Conservation (phyloP, 2,888 invertebrate species). For the Drosophila nr. medialis region DNA sequence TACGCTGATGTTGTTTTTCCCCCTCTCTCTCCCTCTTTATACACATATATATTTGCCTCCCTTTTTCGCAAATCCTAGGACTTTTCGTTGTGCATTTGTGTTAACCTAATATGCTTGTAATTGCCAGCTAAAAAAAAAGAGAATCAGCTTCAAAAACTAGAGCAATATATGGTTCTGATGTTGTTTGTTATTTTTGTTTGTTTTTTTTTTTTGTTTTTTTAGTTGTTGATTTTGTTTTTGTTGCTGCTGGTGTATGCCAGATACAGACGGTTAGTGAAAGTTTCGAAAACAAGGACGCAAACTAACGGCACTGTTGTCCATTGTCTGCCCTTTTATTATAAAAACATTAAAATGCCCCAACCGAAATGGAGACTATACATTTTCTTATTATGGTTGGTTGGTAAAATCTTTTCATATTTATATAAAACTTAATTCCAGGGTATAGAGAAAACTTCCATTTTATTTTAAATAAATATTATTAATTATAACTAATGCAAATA, state of each 20-base stretch:
- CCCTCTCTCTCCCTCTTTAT: not conserved
- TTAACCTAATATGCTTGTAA: constrained; percentile 77
- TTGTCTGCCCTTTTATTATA: constrained; percentile 31
- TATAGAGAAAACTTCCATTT: not conserved
- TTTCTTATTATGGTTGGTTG: not conserved
- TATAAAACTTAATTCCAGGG: not conserved
- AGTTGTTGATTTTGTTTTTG: constrained; percentile 16
- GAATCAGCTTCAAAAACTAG: constrained; percentile 29
- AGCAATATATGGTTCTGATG: constrained; percentile 37
- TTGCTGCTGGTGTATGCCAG: constrained; percentile 38
- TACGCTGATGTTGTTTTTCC: constrained; percentile 1
- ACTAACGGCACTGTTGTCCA: constrained; percentile 44
- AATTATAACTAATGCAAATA: not conserved
- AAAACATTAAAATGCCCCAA: constrained; percentile 9
- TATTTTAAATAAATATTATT: not conserved
- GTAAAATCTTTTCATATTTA: no score
- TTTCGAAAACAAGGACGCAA: constrained; percentile 47
- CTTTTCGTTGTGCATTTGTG: constrained; percentile 68
- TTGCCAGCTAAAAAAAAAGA: constrained; percentile 51
- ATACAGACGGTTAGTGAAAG: constrained; percentile 64
- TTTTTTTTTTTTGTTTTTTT: not conserved
- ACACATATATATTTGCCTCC: not conserved
- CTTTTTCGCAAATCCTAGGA: constrained; percentile 63
- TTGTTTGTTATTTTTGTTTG: constrained; percentile 19
- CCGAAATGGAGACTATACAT: constrained; percentile 2